Evolutionary conservation across 2,797 vertebrate genomes (phyloP).

Genomic region (Chrysocyon brachyurus): DNA sequence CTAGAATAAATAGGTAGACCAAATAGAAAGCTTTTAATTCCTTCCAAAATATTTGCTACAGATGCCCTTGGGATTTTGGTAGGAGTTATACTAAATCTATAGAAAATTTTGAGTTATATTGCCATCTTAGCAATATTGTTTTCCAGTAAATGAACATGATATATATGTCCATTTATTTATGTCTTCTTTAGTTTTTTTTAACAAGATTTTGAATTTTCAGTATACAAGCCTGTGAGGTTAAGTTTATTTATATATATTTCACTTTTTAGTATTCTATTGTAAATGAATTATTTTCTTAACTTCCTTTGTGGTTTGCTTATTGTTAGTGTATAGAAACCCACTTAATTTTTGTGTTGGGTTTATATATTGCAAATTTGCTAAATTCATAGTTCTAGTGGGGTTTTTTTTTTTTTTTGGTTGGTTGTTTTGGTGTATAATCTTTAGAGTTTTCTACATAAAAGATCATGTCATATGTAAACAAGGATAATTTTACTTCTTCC

Average conservation of each 20-base stretch:
- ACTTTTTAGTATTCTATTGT: not conserved
- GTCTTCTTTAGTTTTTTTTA: not conserved
- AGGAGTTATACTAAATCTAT: not conserved
- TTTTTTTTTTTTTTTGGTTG: not conserved
- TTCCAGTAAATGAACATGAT: not conserved
- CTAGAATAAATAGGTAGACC: not conserved
- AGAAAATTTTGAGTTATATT: not conserved
- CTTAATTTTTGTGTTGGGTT: not conserved
- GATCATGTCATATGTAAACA: not conserved
- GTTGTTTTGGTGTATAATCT: not conserved
- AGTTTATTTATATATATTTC: not conserved
- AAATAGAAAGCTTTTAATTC: not conserved
- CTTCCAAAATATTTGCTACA: not conserved
- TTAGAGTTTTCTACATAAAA: not conserved
- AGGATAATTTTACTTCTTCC: not conserved
- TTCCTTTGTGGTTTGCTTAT: not conserved
- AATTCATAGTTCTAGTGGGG: not conserved
- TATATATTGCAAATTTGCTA: not conserved
- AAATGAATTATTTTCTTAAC: not conserved
- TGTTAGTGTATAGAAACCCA: not conserved
- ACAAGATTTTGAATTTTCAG: not conserved
- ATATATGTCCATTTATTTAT: not conserved
- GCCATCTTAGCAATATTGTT: not conserved
- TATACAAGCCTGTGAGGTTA: not conserved
- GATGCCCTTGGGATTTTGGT: not conserved